Evolutionary conservation across 2,797 vertebrate genomes (phyloP).

Genomic region (Falco columbarius): DNA sequence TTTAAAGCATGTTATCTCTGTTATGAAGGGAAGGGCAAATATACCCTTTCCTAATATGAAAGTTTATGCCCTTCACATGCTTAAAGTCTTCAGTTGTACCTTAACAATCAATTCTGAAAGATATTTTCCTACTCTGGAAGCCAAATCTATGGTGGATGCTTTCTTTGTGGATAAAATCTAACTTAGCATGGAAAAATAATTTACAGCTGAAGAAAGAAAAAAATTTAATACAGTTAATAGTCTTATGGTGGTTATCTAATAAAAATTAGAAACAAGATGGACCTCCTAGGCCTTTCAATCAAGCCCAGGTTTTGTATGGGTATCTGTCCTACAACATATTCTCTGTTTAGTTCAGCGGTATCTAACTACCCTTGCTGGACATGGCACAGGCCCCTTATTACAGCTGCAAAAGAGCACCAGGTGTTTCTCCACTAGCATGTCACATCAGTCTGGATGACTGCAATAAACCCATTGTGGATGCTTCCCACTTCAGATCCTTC

Average conservation of each 20-base stretch:
- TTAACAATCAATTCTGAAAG: not conserved
- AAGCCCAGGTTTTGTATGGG: not conserved
- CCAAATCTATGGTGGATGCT: not conserved
- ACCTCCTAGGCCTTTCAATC: not conserved
- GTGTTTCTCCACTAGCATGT: rapidly evolving
- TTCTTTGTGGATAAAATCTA: not conserved
- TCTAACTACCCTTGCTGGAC: not conserved
- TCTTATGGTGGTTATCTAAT: not conserved
- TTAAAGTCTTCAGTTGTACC: not conserved
- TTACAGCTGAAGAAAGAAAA: not conserved
- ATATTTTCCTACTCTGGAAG: not conserved
- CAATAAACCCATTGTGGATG: not conserved
- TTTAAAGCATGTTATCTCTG: not conserved
- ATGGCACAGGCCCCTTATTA: not conserved
- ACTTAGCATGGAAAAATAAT: not conserved
- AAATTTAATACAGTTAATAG: not conserved
- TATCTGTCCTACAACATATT: not conserved
- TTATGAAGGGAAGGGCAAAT: not conserved
- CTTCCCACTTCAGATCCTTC: not conserved
- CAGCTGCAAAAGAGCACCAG: not conserved
- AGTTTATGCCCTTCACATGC: not conserved
- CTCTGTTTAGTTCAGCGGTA: not conserved
- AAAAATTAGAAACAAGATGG: not conserved
- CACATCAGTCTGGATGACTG: not conserved
- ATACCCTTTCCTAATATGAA: not conserved